These are phyloP conservation scores for Opisthocomus hoazin DNA, from an alignment of 2,113 vertebrate genomes.

Conservation along the genomic window DNA sequence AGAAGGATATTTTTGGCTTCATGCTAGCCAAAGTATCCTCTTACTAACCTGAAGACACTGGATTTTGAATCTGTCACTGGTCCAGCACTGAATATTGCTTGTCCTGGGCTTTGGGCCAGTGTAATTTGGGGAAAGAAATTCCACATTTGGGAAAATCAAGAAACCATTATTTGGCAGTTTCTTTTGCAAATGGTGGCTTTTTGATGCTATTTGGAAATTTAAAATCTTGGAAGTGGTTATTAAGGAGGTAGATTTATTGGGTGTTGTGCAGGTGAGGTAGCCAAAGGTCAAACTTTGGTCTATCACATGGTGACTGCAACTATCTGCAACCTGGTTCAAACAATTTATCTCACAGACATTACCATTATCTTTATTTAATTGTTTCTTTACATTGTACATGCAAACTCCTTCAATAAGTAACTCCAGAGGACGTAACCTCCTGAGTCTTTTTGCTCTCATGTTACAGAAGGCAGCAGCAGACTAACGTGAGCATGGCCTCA, in stretches of 20 bases:
- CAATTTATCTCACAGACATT: neutral
- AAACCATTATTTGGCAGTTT: slow-evolving; percentile 15
- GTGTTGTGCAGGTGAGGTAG: slow-evolving; percentile 32
- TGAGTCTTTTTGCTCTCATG: neutral
- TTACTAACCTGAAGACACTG: slow-evolving; percentile 20
- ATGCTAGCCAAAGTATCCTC: neutral
- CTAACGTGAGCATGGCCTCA: neutral
- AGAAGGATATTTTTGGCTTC: slow-evolving; percentile 17
- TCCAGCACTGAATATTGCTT: slow-evolving; percentile 29
- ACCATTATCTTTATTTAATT: neutral
- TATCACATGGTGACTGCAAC: neutral
- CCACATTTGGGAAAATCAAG: slow-evolving; percentile 50
- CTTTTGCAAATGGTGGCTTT: slow-evolving; percentile 22
- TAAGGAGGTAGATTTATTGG: slow-evolving; percentile 43
- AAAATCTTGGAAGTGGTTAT: slow-evolving; percentile 32
- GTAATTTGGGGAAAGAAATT: slow-evolving; percentile 35
- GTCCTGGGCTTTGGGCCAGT: slow-evolving; percentile 10
- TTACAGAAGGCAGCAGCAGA: neutral
- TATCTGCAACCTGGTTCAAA: neutral
- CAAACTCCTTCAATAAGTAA: neutral
- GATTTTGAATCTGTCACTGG: neutral
- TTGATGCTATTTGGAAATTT: slow-evolving; percentile 8
- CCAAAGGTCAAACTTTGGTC: slow-evolving; percentile 28
- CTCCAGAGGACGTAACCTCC: neutral
- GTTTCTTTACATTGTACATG: neutral